Evolutionary conservation across 92 coral and sea anemone genomes (phyloP), one percentile per base, ranked within the genome.

Genomic region (Plumapathes pennacea): DNA sequence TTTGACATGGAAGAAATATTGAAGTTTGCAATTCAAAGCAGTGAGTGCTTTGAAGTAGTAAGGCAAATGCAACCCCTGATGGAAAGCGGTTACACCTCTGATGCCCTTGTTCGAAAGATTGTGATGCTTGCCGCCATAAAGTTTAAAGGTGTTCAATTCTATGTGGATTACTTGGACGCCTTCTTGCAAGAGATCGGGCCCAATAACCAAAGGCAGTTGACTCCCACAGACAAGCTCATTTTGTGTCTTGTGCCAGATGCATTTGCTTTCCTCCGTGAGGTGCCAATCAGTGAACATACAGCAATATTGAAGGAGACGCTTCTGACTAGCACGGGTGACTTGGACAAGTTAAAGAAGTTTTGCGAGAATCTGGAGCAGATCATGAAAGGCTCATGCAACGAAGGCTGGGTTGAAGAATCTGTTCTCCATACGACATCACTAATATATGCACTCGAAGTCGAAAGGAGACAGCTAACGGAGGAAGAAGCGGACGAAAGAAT

Each of bases 11-110:
- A 57, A 7, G 70, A 50, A 12, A 83, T 86, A 8, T 68, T 86
- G 3, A 45, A 73, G 18, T 45, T 47, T 38, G 88, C 95, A 2
- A 81, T 86, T 6, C 49, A 60, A 56, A 81, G 95, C 61, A 86
- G 95, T 41, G 49, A 50, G 3, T 86, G 95, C 46, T 86, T 86
- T 66, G 69, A 36, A 18, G 69, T 57, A 12, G 95, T 81, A 1
- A 61, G 82, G 29, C 62, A 70, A 23, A 86, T 80, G 37, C 57
- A 81, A 36, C 88, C 95, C 11, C 57, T 74, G 40, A 75, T 79
- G 81, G 87, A 83, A 38, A 74, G 81, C 33, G 95, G 95, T 0
- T 86, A 81, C 51, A 75, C 74, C 23, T 86, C 95, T 5, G 95
- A 86, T 42, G 88, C 88, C 5, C 65, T 81, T 3, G 76, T 86